These are phyloP conservation scores for Chloebia gouldiae DNA, from an alignment of 2,113 vertebrate genomes.

Conservation along the genomic window DNA sequence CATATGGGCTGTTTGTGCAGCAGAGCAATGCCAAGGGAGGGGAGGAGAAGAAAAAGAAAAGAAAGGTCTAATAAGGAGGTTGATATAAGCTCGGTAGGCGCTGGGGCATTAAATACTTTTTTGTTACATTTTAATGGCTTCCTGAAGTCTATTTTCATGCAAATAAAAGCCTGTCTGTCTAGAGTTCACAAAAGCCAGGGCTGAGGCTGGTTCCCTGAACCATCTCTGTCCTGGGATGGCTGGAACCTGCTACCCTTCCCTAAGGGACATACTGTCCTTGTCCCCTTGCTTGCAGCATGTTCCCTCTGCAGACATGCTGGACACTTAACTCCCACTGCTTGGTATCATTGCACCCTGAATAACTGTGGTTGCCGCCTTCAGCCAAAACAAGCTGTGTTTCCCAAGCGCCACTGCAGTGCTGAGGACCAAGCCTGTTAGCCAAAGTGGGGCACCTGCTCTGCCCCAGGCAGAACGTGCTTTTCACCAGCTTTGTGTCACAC, in stretches of 20 bases:
- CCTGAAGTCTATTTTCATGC: conserved; percentile 59
- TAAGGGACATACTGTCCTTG: neutral
- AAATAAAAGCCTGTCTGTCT: conserved; percentile 50
- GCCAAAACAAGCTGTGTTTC: neutral
- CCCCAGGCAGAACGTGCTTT: neutral
- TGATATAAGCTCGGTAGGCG: neutral
- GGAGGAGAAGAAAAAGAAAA: neutral
- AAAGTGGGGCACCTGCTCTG: neutral
- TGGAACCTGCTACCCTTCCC: neutral
- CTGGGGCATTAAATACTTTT: conserved; percentile 54
- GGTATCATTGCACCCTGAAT: neutral
- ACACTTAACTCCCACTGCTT: rapidly evolving
- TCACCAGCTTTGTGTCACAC: neutral
- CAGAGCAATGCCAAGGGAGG: neutral
- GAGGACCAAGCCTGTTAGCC: neutral
- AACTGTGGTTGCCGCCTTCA: neutral
- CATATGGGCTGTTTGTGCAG: conserved; percentile 23
- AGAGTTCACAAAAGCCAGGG: conserved; percentile 6
- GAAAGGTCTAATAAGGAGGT: conserved; percentile 39
- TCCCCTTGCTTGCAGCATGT: rapidly evolving
- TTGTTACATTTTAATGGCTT: conserved; percentile 65
- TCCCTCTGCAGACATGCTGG: neutral
- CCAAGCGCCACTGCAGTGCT: rapidly evolving
- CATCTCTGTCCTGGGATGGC: neutral
- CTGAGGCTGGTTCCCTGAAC: neutral